A percentile compares a stretch with the other conserved stretches of the same genome.
Evolutionary conservation across 2,888 invertebrate genomes (phyloP).

Genomic region (Scaptomyza cyrtandrae): DNA sequence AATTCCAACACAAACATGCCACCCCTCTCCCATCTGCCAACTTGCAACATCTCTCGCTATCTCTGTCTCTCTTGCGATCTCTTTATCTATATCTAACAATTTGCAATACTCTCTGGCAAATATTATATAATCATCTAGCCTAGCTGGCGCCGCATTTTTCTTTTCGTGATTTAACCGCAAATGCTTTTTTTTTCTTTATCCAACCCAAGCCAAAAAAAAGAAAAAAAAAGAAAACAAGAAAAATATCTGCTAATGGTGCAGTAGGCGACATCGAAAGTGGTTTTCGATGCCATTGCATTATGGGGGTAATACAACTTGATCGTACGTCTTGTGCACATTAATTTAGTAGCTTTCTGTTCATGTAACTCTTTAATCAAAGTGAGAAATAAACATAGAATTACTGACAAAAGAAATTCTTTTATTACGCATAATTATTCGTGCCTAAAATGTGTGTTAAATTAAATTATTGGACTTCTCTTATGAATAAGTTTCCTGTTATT

Average conservation of each 20-base stretch:
- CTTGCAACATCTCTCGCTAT: constrained; percentile 1
- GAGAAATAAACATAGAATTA: no score
- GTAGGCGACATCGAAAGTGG: constrained; percentile 72
- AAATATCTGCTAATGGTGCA: constrained; percentile 70
- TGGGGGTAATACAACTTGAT: constrained; percentile 25
- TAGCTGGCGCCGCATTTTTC: constrained; percentile 58
- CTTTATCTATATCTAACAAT: constrained; percentile 10
- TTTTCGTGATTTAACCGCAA: constrained; percentile 61
- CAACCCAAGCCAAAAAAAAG: constrained; percentile 22
- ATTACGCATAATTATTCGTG: no score
- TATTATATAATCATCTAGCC: constrained; percentile 66
- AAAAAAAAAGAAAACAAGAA: constrained; percentile 42
- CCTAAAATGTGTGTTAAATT: neutral
- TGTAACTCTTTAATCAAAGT: constrained; percentile 7
- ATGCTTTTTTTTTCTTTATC: constrained; percentile 26
- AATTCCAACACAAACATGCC: constrained; percentile 52
- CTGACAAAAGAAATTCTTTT: neutral
- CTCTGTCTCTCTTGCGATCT: neutral
- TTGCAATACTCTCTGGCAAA: constrained; percentile 51
- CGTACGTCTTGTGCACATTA: constrained; percentile 13
- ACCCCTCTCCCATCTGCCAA: neutral
- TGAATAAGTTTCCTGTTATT: no score
- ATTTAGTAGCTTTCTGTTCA: neutral
- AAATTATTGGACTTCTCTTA: no score
- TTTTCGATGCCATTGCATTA: constrained; percentile 48